Conservation (phyloP, 1,140 invertebrate species). For the Hylaeus volcanicus region DNA sequence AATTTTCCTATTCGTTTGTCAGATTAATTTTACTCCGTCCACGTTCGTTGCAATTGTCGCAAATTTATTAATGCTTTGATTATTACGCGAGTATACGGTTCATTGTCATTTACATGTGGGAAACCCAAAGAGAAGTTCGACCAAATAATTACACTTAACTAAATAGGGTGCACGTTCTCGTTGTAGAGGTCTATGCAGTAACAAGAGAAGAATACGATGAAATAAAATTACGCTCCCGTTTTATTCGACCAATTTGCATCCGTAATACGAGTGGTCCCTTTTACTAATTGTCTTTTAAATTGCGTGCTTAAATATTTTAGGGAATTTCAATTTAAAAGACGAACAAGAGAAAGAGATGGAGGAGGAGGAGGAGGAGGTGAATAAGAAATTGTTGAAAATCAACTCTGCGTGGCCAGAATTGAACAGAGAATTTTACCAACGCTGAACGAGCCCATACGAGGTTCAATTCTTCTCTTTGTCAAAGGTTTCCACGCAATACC, state of each 20-base stretch:
- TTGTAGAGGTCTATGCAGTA: not conserved
- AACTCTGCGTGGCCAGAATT: not conserved
- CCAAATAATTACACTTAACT: not conserved
- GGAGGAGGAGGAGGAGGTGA: not conserved
- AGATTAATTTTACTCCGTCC: not conserved
- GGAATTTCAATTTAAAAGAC: not conserved
- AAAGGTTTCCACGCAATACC: not conserved
- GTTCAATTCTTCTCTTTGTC: not conserved
- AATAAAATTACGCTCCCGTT: not conserved
- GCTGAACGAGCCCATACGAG: not conserved
- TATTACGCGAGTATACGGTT: not conserved
- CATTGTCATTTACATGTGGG: too few species aligned
- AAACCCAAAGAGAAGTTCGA: not conserved
- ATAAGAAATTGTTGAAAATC: not conserved
- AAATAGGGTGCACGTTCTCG: not conserved
- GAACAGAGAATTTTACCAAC: not conserved
- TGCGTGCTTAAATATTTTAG: not conserved
- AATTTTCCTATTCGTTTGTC: not conserved
- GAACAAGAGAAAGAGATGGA: too few species aligned
- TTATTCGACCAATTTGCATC: slow-evolving; percentile 16
- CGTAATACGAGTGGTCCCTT: not conserved
- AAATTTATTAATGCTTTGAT: not conserved
- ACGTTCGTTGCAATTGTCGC: not conserved
- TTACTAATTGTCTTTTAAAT: slow-evolving; percentile 8
- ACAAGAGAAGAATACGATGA: not conserved